These are phyloP conservation scores for Dermochelys coriacea DNA, from an alignment of 2,797 vertebrate species.

Conservation along the genomic window DNA sequence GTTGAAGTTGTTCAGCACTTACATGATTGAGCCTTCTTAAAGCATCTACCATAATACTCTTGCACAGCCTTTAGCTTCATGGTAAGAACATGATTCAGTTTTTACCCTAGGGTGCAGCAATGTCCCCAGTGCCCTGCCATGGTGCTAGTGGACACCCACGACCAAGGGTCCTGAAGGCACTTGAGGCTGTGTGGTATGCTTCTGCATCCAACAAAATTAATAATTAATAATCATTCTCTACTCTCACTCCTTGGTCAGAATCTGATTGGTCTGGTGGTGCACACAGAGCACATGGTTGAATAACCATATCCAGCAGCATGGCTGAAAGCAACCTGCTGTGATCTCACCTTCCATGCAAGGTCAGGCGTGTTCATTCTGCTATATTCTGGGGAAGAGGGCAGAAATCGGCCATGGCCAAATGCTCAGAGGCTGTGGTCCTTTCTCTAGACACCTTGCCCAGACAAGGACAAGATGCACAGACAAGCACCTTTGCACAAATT, in stretches of 20 bases:
- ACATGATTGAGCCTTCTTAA: neutral
- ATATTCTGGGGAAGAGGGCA: neutral
- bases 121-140: neutral
- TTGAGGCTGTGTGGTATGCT: rapidly evolving
- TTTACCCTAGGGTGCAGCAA: neutral
- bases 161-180: neutral
- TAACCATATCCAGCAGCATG: neutral
- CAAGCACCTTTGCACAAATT: rapidly evolving
- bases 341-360: neutral
- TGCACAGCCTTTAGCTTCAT: neutral
- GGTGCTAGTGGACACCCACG: neutral
- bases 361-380: neutral
- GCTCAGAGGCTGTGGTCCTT: neutral
- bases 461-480: neutral
- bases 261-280: neutral
- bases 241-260: neutral
- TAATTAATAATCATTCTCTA: neutral
- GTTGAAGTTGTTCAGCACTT: neutral
- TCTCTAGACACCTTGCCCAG: neutral
- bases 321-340: neutral
- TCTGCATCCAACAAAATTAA: neutral
- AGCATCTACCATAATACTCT: neutral
- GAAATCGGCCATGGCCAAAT: neutral
- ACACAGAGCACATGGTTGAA: neutral
- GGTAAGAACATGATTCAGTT: neutral